These are phyloP conservation scores for Molossus alvarezi DNA, from an alignment of 2,797 vertebrate genomes.

Conservation along the genomic window DNA sequence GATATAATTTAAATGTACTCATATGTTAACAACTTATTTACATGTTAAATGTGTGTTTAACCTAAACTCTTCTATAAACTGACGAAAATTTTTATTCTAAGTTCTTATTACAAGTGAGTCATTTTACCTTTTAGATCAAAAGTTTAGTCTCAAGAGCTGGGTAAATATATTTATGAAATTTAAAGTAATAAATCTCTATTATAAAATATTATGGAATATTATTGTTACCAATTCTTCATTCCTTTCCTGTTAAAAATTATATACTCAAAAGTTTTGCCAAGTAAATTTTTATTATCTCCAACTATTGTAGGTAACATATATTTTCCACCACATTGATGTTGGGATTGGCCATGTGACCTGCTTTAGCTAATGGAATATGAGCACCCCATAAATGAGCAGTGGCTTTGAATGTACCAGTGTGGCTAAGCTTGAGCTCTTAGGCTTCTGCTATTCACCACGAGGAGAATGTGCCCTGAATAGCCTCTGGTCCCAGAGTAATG, in stretches of 20 bases:
- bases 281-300: not conserved
- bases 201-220: conserved; percentile 12
- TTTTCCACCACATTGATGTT: not conserved
- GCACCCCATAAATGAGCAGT: not conserved
- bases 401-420: not conserved
- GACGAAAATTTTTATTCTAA: conserved; percentile 54
- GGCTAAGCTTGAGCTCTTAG: not conserved
- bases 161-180: conserved; percentile 39
- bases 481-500: not conserved
- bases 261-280: not conserved
- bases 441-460: not conserved
- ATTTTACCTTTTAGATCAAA: not conserved
- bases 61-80: conserved; percentile 22
- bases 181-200: not conserved
- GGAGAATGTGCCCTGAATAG: not conserved
- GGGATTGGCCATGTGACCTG: not conserved
- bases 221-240: not conserved
- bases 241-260: not conserved
- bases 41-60: conserved; percentile 58
- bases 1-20: not conserved
- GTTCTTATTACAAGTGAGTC: not conserved
- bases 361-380: not conserved
- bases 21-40: conserved; percentile 44
- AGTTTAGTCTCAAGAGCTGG: conserved; percentile 16
- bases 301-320: not conserved